phyloP scores from a whole-genome alignment of 1,140 invertebrate genomes.

The Drosophila simulans region DNA sequence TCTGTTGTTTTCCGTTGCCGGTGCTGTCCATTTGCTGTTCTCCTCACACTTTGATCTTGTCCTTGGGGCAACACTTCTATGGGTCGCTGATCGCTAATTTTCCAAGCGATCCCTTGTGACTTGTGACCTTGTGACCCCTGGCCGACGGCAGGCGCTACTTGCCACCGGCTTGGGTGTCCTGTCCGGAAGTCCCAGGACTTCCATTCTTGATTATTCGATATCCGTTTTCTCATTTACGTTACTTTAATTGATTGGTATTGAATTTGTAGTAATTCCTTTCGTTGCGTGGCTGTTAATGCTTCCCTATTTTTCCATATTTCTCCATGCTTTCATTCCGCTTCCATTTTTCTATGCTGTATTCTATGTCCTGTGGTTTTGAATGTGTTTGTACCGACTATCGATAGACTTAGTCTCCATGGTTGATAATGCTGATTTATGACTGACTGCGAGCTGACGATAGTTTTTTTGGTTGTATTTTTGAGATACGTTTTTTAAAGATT shows the following conservation, averaged over 20 bases:
- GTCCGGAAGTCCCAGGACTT: constrained; percentile 22
- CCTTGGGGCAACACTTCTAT: constrained; percentile 48
- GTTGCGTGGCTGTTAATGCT: constrained; percentile 26
- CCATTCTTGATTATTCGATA: background rate
- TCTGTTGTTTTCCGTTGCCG: constrained; percentile 21
- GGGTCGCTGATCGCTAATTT: constrained; percentile 27
- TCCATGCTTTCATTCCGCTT: constrained; percentile 29
- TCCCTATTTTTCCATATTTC: constrained; percentile 19
- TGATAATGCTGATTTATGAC: constrained; percentile 59
- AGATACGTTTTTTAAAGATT: constrained; percentile 67
- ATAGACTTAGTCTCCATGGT: constrained; percentile 18
- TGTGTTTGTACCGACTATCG: constrained; percentile 28
- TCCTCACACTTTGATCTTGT: constrained; percentile 49
- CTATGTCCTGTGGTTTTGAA: constrained; percentile 27
- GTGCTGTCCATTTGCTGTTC: constrained; percentile 24
- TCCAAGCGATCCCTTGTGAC: constrained; percentile 33
- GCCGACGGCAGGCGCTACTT: constrained; percentile 31
- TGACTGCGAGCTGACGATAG: constrained; percentile 69
- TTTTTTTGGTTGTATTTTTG: constrained; percentile 81
- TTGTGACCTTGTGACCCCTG: constrained; percentile 42
- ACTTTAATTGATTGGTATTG: constrained; percentile 16
- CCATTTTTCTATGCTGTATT: background rate
- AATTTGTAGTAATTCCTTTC: constrained; percentile 15
- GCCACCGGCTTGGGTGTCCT: constrained; percentile 22
- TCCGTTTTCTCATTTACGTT: constrained; percentile 6